Base-by-base conservation (phyloP, 2,113 vertebrate species). In the Lamprotornis superbus region DNA sequence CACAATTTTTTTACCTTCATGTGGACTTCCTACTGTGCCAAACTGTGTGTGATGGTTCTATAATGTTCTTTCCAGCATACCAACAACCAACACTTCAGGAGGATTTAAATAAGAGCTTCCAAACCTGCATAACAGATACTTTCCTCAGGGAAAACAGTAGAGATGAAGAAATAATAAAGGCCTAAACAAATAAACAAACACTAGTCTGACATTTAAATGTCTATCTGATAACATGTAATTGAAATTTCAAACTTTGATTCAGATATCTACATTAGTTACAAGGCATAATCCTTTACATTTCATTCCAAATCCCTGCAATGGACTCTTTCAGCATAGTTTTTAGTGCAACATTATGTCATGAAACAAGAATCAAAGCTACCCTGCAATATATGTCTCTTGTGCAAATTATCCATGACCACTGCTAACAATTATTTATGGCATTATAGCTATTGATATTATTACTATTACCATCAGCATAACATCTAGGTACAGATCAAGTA, bases 191-290 rank as follows among this genome's bases (percentile, higher is more conserved):
- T 52, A 64, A 61, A 60, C 9, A 88, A 83, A 70, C 25, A 55
- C 13, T 4, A 33, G 31, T 49, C 67, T 79, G 42, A 83, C 25
- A 71, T 69, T 93, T 80, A 60, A 79, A 83, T 79, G 52, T 78
- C 31, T 49, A 35, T 23, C 52, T 67, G 40, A 44, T 56, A 94
- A 90, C 0, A 12, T 83, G 27, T 20, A 73, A 81, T 84, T 95
- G 87, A 83, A 18, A 88, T 91, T 90, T 97, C 63, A 93, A 93
- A 61, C 33, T 65, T 70, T 82, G 40, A 64, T 85, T 94, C 63
- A 70, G 59, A 82, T 14, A 4, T 60, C 60, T 92, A 53, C 18
- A 10, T 70, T 28, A 80, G 37, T 92, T 84, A 46, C 42, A 89
- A 94, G 56, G 47, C 37, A 53, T 44, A 85, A 78, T 55, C 50